Evolutionary conservation across 92 coral and sea anemone genomes (phyloP).

Genomic region (Bergia puertoricense): DNA sequence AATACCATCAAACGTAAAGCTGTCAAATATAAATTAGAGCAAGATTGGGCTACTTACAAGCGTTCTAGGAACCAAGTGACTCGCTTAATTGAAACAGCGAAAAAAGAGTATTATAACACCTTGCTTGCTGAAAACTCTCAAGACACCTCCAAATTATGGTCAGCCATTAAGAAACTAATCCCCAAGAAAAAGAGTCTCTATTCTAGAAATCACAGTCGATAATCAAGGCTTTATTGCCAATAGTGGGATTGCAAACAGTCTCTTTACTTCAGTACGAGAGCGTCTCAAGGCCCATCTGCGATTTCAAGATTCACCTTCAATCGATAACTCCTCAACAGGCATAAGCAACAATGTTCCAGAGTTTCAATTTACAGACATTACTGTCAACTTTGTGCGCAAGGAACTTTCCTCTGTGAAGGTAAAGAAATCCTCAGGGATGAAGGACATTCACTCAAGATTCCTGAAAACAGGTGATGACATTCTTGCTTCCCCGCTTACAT

Average conservation of each 20-base stretch:
- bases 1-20: slow-evolving; percentile 22
- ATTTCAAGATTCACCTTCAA: slow-evolving; percentile 2
- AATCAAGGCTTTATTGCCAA: neutral
- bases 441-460: slow-evolving; percentile 46
- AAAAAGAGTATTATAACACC: slow-evolving; percentile 23
- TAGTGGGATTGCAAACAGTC: slow-evolving; percentile 32
- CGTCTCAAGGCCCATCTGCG: neutral
- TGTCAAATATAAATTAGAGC: slow-evolving; percentile 7
- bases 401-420: slow-evolving; percentile 42
- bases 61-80: neutral
- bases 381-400: slow-evolving; percentile 48
- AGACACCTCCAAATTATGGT: slow-evolving; percentile 41
- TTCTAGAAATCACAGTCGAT: slow-evolving; percentile 29
- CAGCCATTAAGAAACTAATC: slow-evolving; percentile 13
- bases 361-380: slow-evolving; percentile 40
- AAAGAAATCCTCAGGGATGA: slow-evolving; percentile 47
- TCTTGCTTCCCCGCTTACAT: slow-evolving; percentile 39
- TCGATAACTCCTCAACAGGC: neutral
- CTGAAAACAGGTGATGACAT: slow-evolving; percentile 21
- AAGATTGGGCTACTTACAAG: slow-evolving; percentile 23
- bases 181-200: neutral
- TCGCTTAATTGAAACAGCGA: slow-evolving; percentile 26
- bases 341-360: slow-evolving; percentile 12
- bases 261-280: neutral
- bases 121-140: slow-evolving; percentile 25